These are phyloP conservation scores for Lathamus discolor DNA, from an alignment of 2,113 vertebrate genomes.

Conservation along the genomic window DNA sequence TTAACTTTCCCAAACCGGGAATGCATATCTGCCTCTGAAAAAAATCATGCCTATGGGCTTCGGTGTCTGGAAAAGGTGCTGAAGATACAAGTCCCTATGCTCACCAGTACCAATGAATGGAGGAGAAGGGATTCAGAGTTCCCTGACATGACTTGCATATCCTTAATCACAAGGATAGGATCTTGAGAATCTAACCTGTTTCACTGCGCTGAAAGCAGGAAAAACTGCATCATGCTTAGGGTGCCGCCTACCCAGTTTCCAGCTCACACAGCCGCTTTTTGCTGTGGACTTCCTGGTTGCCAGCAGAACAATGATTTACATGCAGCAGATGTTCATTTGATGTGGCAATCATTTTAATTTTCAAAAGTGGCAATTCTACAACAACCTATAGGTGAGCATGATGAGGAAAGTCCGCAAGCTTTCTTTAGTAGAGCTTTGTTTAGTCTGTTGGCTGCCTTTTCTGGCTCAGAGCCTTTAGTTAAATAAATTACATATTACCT, in stretches of 20 bases:
- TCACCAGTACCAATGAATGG: neutral
- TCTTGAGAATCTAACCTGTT: neutral
- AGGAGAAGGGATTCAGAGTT: neutral
- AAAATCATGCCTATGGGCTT: neutral
- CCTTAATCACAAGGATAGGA: neutral
- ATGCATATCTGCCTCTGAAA: neutral
- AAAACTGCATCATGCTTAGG: neutral
- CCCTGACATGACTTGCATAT: neutral
- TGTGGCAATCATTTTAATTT: neutral
- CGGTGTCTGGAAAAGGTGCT: neutral
- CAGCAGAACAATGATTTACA: neutral
- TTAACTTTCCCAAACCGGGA: neutral
- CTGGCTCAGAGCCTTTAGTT: neutral
- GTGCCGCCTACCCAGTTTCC: neutral
- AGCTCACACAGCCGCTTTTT: neutral
- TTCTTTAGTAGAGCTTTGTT: neutral
- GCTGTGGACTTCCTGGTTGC: neutral
- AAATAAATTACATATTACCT: slow-evolving; percentile 40
- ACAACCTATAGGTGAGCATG: fast-evolving
- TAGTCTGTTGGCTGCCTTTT: neutral
- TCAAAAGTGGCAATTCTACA: neutral
- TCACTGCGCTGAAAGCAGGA: neutral
- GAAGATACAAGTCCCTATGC: neutral
- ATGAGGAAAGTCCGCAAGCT: neutral
- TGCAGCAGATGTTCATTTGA: neutral